Base-by-base conservation (phyloP, 1,140 invertebrate genomes). In the Spodoptera frugiperda region DNA sequence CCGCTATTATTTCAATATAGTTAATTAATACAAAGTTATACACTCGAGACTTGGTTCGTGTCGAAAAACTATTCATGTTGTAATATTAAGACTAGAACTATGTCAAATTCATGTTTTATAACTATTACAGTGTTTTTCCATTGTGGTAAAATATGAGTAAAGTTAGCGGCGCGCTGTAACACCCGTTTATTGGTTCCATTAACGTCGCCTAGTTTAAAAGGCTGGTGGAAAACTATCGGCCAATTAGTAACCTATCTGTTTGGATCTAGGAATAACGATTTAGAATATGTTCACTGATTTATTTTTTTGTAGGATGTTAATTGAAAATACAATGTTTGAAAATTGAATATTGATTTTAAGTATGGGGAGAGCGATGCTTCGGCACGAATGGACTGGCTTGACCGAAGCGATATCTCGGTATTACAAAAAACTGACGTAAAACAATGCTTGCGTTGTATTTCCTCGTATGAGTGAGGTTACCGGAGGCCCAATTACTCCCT, bases 31-130 rank as follows among this genome's bases (percentile, higher is more conserved):
- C 11, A 68, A 30, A 68, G 48, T 68, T 68, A 51, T 68, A 68
- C 65, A 68, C 65, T 68, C 48, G 65, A 68, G 65, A 68, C 65
- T 30, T 30, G 48, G 65, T 68, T 68, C 65, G 65, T 68, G 65
- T 30, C n/a, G 11, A 53, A 67, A 51, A 14, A 30, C 65, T 53
- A 68, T 68, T 68, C 11, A 5, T n/a, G 46, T 30, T 51, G 15
- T 14, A 30, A 12, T 46, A 49, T 48, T 65, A 14, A 44, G 61
- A 65, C 39, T 51, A 68, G 44, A 48, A 68, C 19, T 30, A 68
- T 30, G 48, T 30, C 44, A 30, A 68, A 68, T 68, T 68, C 48
- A 68, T 68, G 46, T 68, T 68, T 68, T 51, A 25, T 51, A 68
- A 51, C 46, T 21, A 68, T 30, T 33, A 67, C 30, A 65, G 48